Conservation (phyloP, 2,797 vertebrate species). For the Gambelia wislizenii region DNA sequence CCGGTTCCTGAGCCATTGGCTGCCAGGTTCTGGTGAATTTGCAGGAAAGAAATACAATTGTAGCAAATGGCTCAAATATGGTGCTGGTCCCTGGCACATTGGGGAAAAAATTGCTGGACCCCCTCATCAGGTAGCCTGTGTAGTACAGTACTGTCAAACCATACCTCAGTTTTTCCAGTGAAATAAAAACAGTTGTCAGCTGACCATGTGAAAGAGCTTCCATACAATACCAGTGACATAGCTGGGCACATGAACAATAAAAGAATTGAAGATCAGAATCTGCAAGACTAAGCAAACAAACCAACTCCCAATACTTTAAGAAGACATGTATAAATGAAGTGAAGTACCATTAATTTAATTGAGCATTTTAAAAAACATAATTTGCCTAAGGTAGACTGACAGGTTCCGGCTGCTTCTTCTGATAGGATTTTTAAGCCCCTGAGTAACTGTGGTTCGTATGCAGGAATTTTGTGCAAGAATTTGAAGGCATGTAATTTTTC, state of each 20-base stretch:
- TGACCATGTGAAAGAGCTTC: background rate
- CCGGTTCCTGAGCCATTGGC: too few relatives aligned
- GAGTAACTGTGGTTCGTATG: constrained; percentile 8
- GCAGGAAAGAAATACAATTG: too few relatives aligned
- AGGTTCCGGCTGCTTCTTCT: too few relatives aligned
- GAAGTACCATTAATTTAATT: background rate
- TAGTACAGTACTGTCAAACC: background rate
- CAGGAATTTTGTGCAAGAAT: constrained; percentile 3
- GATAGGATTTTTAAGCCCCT: too few relatives aligned
- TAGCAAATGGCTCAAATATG: too few relatives aligned
- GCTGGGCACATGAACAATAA: background rate
- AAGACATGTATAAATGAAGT: background rate
- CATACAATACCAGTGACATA: background rate
- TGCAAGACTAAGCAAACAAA: background rate
- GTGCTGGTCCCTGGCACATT: too few relatives aligned
- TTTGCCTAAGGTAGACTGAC: too few relatives aligned
- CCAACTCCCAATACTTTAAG: background rate
- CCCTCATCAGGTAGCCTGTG: too few relatives aligned
- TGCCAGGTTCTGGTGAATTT: too few relatives aligned
- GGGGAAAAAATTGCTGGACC: too few relatives aligned
- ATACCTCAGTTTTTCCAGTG: background rate
- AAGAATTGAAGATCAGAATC: background rate
- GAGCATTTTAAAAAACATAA: background rate
- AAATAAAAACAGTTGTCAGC: background rate
- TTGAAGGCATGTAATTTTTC: background rate